A percentile compares a stretch with the other conserved stretches of the same genome.
Evolutionary conservation across 2,113 vertebrate species (phyloP).

Genomic region (Limnothrissa miodon): DNA sequence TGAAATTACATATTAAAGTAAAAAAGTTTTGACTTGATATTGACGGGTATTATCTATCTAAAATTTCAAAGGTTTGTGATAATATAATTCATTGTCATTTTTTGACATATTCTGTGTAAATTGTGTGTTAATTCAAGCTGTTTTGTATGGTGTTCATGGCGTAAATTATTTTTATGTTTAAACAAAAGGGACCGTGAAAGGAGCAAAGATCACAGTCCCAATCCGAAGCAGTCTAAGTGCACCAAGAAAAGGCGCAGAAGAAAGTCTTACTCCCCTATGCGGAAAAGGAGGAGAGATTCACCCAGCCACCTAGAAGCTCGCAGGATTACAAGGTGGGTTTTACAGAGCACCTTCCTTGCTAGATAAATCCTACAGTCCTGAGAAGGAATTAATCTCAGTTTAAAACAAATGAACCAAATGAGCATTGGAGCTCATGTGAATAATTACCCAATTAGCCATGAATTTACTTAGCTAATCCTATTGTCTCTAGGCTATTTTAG

Average conservation of each 20-base stretch:
- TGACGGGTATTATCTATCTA: not conserved
- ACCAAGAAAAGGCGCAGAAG: conserved; percentile 70
- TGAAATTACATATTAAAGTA: not conserved
- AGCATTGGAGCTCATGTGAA: too few species aligned
- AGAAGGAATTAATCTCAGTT: not conserved
- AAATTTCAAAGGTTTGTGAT: too few species aligned
- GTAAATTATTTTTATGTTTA: not conserved
- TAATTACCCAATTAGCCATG: too few species aligned
- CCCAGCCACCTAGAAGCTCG: conserved; percentile 96
- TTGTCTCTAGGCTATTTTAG: too few species aligned
- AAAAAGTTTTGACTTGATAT: not conserved
- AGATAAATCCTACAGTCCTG: not conserved
- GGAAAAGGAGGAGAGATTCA: conserved; percentile 92
- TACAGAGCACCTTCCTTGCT: not conserved
- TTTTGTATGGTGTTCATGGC: too few species aligned
- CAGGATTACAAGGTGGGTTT: conserved; percentile 87
- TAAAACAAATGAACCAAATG: too few species aligned
- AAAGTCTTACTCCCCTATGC: conserved; percentile 87
- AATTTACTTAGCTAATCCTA: too few species aligned
- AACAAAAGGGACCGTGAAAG: conserved; percentile 66
- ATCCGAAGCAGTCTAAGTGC: conserved; percentile 70
- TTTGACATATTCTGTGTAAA: too few species aligned
- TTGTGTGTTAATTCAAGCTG: not conserved
- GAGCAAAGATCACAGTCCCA: conserved; percentile 65
- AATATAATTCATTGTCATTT: too few species aligned